These are phyloP conservation scores for Anagrus nilaparvatae DNA, from an alignment of 1,140 invertebrate genomes.

Conservation along the genomic window DNA sequence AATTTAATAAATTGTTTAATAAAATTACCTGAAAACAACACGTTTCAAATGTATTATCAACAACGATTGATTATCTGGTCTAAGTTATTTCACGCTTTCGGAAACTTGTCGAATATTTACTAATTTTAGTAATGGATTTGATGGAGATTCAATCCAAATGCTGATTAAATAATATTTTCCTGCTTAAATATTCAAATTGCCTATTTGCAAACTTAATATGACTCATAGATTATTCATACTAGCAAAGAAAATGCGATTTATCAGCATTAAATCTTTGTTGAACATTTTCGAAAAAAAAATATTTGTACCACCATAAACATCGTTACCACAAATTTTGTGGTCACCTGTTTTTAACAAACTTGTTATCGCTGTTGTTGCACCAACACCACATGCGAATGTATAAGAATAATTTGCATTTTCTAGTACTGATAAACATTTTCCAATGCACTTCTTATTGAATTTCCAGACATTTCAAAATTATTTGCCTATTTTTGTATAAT, in stretches of 20 bases:
- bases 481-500: too few species aligned
- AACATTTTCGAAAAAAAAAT: conserved; percentile 52
- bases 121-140: conserved; percentile 89
- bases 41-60: conserved; percentile 96
- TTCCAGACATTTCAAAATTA: too few species aligned
- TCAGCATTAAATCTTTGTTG: too few species aligned
- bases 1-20: conserved; percentile 1
- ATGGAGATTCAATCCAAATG: conserved; percentile 97
- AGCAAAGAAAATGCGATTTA: too few species aligned
- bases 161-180: too few species aligned
- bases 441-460: too few species aligned
- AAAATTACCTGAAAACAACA: conserved; percentile 74
- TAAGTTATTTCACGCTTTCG: conserved; percentile 47
- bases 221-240: too few species aligned
- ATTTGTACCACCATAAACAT: conserved; percentile 93
- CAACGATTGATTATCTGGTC: conserved; percentile 71
- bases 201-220: too few species aligned
- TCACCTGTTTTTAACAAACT: conserved; percentile 74
- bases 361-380: conserved; percentile 65
- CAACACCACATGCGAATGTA: too few species aligned
- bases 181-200: too few species aligned
- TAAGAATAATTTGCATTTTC: too few species aligned
- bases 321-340: conserved; percentile 83
- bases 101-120: conserved; percentile 74
- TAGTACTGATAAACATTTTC: too few species aligned